phyloP scores from a whole-genome alignment of 2,888 invertebrate genomes.

The Harpagoxenus sublaevis region DNA sequence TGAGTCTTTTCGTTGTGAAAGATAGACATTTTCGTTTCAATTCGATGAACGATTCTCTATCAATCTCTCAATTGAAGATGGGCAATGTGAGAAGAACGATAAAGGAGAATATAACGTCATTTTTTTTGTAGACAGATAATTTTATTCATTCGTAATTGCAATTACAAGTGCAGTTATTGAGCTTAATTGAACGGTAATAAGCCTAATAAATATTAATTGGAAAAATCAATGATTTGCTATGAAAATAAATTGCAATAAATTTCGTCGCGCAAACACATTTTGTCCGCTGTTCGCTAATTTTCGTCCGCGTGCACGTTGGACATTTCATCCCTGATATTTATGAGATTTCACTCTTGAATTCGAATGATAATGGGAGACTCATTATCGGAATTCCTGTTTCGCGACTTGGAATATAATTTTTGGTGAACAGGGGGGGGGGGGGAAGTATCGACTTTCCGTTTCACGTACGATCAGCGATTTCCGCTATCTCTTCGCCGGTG shows the following conservation, averaged over 20 bases:
- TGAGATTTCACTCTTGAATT: not conserved
- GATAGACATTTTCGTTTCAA: slow-evolving; percentile 64
- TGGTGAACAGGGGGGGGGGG: too few relatives aligned
- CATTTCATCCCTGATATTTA: not conserved
- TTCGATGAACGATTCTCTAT: slow-evolving; percentile 51
- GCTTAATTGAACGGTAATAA: not conserved
- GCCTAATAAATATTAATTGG: slow-evolving; percentile 16
- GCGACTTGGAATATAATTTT: not conserved
- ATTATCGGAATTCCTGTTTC: not conserved
- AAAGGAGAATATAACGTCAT: not conserved
- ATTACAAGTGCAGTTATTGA: not conserved
- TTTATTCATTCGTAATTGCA: slow-evolving; percentile 15
- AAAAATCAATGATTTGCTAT: slow-evolving; percentile 5
- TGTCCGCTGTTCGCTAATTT: not conserved
- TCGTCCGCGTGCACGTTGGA: not conserved
- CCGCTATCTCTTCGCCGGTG: slow-evolving; percentile 22
- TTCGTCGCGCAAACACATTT: not conserved
- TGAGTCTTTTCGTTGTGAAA: slow-evolving; percentile 44
- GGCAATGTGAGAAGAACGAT: not conserved
- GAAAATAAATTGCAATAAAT: slow-evolving; percentile 16
- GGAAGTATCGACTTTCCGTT: slow-evolving; percentile 23
- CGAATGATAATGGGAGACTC: not conserved
- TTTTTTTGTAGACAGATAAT: not conserved
- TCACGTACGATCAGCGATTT: slow-evolving; percentile 35
- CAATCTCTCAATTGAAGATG: slow-evolving; percentile 40